Evolutionary conservation across 2,113 vertebrate genomes (phyloP), one percentile per base, ranked within the genome.

Genomic region (Steatornis caripensis): DNA sequence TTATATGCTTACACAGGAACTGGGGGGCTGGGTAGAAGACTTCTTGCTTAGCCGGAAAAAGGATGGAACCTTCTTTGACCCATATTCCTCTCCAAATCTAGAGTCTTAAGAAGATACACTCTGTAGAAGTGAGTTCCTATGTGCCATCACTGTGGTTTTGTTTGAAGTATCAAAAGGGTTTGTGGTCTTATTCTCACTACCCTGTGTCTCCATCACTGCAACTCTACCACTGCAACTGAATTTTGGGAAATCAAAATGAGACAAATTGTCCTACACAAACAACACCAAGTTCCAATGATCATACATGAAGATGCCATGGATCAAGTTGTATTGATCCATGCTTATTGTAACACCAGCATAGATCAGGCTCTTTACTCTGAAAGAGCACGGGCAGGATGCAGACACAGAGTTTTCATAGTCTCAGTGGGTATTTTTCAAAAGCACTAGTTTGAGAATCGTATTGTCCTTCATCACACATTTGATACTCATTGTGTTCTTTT

Each of bases 251-350:
- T 17, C 16, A 79, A 83, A 91, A 37, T 27, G 69, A 58, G 12
- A 15, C 8, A 61, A 37, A 45, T 5, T 2, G 3, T 48, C 9
- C 65, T 64, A 27, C 19, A 19, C 27, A 68, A 34, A 78, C 3
- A 49, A 32, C 7, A 39, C 3, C 0, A 1, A 21, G 17, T 64
- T 84, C 21, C 36, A 65, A 21, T 4, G 34, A 34, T 15, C 12
- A 11, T 9, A 62, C 17, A 72, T 6, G 43, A 84, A 81, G 43
- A 74, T 21, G 8, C 13, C n/a, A 12, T 22, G 37, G 29, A 66
- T 54, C n/a, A 69, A 36, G 76, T 22, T 1, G 0, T 6, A 65
- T 7, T 10, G 32, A 80, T 54, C 49, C 4, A 1, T 24, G 20
- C 12, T 85, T 30, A 46, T 74, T 88, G 77, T 29, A 66, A 49